A percentile compares a stretch with the other conserved stretches of the same genome.
phyloP scores from a whole-genome alignment of 1,140 invertebrate genomes.

The Eumaeus atala region DNA sequence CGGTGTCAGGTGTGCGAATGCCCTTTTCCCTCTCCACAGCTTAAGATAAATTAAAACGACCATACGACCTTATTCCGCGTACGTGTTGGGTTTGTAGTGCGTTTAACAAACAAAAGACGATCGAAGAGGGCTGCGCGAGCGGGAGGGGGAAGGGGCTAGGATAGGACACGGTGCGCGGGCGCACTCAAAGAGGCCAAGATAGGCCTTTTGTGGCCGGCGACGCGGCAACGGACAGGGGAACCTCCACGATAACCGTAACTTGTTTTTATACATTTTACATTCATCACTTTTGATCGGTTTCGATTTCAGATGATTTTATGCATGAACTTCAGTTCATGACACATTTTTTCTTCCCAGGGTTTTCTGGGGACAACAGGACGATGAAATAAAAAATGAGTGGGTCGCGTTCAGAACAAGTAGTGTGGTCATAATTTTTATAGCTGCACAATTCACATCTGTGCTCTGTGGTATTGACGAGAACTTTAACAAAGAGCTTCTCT shows the following conservation, averaged over 20 bases:
- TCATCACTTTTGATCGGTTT: conserved; percentile 4
- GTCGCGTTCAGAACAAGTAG: too few species aligned
- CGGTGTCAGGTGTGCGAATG: neutral
- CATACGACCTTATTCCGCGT: conserved; percentile 35
- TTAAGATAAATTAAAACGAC: conserved; percentile 8
- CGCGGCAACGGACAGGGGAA: too few species aligned
- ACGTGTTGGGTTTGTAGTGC: conserved; percentile 54
- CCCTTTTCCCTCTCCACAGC: neutral
- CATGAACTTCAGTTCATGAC: too few species aligned
- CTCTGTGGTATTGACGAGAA: too few species aligned
- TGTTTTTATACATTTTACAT: conserved; percentile 18
- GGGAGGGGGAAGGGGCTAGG: conserved; percentile 8
- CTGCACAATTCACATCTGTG: too few species aligned
- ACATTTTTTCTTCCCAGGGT: too few species aligned
- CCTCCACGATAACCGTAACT: conserved; percentile 26
- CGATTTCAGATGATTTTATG: too few species aligned
- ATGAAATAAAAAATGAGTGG: too few species aligned
- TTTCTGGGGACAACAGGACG: too few species aligned
- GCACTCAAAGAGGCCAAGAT: conserved; percentile 1
- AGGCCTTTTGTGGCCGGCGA: conserved; percentile 26
- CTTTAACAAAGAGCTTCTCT: too few species aligned
- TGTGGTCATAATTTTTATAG: too few species aligned
- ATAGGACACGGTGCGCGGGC: conserved; percentile 18
- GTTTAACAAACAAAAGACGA: conserved; percentile 61
- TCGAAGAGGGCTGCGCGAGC: conserved; percentile 26